Base-by-base conservation (phyloP, 2,113 vertebrate species). In the Cygnus atratus region DNA sequence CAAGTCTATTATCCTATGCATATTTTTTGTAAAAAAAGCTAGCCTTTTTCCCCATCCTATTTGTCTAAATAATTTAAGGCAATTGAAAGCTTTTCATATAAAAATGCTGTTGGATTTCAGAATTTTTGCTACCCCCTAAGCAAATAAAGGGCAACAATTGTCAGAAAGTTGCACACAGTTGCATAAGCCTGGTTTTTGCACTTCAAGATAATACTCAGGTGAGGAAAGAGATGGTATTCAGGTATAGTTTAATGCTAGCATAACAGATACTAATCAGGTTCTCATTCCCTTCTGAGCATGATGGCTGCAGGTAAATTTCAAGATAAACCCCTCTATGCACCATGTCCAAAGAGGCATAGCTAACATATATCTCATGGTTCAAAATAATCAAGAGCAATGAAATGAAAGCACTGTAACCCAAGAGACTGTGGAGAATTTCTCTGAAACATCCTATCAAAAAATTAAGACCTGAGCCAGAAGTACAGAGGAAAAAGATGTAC, bases 51-150 rank as follows among this genome's bases (percentile, higher is more conserved):
- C 22, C 37, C 9, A 35, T 8, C 4, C 37, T 12, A 15, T 78
- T 79, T 74, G 13, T 37, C 41, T 50, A 55, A 44, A 9, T 39
- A 43, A 4, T 52, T 75, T 22, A 59, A 55, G 25, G 19, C 28
- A 92, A 72, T 0, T 58, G 20, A 75, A 92, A 58, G 43, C 2
- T 4, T 25, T 85, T 46, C 18, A 31, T 2, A 39, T 31, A 41
- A 54, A 86, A 88, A 68, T 5, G 12, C 13, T 41, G 20, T 48
- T 31, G 25, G 54, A 83, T 84, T 91, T 95, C 15, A 46, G 26
- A 35, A 14, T n/a, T 88, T 61, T 73, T 17, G 15, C 39, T 50
- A 16, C 11, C 78, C 14, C 5, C 0, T 0, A 15, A 58, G n/a
- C n/a, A 61, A 57, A 43, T 43, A 57, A 92, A 74, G 25, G 18